phyloP scores from a whole-genome alignment of 2,888 invertebrate species.

The Volucella inanis region DNA sequence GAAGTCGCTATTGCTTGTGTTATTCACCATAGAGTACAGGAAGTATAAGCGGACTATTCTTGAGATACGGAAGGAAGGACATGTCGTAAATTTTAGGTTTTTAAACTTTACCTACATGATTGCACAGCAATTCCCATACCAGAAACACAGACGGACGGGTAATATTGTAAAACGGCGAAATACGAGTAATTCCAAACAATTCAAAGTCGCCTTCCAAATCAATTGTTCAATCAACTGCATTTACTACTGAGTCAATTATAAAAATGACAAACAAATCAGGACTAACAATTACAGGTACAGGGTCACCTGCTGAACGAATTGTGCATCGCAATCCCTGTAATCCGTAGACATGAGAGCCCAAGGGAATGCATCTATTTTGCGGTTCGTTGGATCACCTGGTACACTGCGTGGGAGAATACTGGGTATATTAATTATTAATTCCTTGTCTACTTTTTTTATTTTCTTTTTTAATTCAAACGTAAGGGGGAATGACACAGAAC shows the following conservation, averaged over 20 bases:
- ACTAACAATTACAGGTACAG: conserved; percentile 11
- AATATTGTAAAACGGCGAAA: conserved; percentile 10
- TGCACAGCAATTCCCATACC: conserved; percentile 20
- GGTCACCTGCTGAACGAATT: conserved; percentile 10
- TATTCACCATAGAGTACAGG: conserved; percentile 40
- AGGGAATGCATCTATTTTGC: conserved; percentile 50
- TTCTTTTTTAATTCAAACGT: conserved; percentile 51
- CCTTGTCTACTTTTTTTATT: conserved; percentile 35
- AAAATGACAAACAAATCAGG: conserved; percentile 62
- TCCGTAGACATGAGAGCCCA: conserved; percentile 8
- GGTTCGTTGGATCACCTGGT: conserved; percentile 40
- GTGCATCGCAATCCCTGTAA: conserved; percentile 43
- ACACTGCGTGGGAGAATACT: conserved; percentile 71
- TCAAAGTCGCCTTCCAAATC: conserved; percentile 20
- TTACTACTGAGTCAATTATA: not conserved
- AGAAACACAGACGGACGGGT: conserved; percentile 9
- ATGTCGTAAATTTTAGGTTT: conserved; percentile 55
- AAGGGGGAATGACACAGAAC: conserved; percentile 59
- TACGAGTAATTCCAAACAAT: not conserved
- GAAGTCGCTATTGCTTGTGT: conserved; percentile 21
- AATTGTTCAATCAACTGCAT: conserved; percentile 18
- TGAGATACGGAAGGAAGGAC: conserved; percentile 27
- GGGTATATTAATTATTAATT: conserved; percentile 67
- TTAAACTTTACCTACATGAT: conserved; percentile 18
- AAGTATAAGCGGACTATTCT: conserved; percentile 8